Conservation (phyloP, 2,888 invertebrate species). For the Ichneumoninae sp. region DNA sequence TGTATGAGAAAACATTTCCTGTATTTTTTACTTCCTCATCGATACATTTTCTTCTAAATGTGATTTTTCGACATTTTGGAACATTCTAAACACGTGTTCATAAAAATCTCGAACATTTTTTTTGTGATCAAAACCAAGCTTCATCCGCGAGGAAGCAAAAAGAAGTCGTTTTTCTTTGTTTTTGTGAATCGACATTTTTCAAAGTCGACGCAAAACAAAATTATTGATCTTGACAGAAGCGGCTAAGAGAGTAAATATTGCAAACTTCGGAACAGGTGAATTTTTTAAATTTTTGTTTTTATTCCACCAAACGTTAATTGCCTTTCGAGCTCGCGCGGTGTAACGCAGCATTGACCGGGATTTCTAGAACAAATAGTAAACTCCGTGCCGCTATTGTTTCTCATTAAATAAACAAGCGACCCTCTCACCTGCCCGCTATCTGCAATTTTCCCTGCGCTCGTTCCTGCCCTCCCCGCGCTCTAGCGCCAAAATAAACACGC, state of each 20-base stretch:
- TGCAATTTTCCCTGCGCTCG: slow-evolving; percentile 1
- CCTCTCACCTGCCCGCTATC: slow-evolving; percentile 18
- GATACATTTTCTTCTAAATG: no score
- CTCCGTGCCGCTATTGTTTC: slow-evolving; percentile 63
- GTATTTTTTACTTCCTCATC: no score
- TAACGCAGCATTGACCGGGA: slow-evolving; percentile 45
- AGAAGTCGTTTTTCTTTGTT: background rate
- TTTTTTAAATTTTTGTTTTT: background rate
- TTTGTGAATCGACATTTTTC: background rate
- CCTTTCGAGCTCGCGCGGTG: slow-evolving; percentile 38
- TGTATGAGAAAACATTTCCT: no score
- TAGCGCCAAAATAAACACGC: slow-evolving; percentile 59
- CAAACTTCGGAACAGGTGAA: background rate
- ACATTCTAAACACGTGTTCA: background rate
- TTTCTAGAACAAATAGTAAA: slow-evolving; percentile 57
- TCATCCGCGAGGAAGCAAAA: background rate
- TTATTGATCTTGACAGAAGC: background rate
- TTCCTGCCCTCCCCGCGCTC: background rate
- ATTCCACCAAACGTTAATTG: slow-evolving; percentile 55
- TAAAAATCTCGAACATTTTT: background rate
- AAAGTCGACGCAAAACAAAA: background rate
- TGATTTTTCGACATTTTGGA: no score
- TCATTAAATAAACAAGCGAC: slow-evolving; percentile 66
- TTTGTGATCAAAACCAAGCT: background rate
- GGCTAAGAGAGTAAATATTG: slow-evolving; percentile 1